Conservation (phyloP, 2,888 invertebrate genomes). For the Lasioglossum malachurum region DNA sequence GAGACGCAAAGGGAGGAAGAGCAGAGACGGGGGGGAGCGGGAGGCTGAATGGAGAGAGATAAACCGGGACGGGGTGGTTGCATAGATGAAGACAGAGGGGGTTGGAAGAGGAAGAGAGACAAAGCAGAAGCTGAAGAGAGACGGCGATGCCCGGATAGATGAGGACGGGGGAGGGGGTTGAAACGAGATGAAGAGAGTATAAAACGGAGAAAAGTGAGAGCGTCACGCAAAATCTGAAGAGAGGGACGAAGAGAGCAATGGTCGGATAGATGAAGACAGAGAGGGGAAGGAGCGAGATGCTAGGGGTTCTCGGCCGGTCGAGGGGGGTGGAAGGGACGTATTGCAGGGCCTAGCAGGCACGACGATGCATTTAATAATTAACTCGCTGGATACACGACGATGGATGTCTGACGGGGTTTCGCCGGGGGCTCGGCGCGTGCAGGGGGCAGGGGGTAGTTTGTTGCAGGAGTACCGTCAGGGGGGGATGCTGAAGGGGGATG, state of each 20-base stretch:
- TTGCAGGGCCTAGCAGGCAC: conserved; percentile 64
- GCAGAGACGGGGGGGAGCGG: background rate
- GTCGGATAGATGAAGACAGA: background rate
- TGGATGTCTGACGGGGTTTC: conserved; percentile 79
- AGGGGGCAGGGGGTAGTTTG: conserved; percentile 53
- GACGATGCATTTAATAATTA: conserved; percentile 81
- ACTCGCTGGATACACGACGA: conserved; percentile 77
- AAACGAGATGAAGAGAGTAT: background rate
- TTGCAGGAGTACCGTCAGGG: conserved; percentile 56
- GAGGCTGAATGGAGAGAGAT: background rate
- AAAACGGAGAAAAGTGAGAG: conserved; percentile 6
- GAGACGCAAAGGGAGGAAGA: background rate
- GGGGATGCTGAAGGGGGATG: conserved; percentile 5
- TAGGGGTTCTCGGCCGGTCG: background rate
- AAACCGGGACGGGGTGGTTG: background rate
- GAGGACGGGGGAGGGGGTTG: background rate
- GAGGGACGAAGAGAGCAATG: background rate
- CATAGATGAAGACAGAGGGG: background rate
- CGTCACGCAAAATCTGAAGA: background rate
- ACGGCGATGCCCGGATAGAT: background rate
- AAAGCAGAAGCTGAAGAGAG: background rate
- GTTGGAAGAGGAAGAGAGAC: background rate
- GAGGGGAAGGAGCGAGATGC: background rate
- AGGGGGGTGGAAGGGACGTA: conserved; percentile 43
- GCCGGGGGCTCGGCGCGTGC: conserved; percentile 61